Evolutionary conservation across 2,888 invertebrate genomes (phyloP).

Genomic region (Strigamia transsilvanica): DNA sequence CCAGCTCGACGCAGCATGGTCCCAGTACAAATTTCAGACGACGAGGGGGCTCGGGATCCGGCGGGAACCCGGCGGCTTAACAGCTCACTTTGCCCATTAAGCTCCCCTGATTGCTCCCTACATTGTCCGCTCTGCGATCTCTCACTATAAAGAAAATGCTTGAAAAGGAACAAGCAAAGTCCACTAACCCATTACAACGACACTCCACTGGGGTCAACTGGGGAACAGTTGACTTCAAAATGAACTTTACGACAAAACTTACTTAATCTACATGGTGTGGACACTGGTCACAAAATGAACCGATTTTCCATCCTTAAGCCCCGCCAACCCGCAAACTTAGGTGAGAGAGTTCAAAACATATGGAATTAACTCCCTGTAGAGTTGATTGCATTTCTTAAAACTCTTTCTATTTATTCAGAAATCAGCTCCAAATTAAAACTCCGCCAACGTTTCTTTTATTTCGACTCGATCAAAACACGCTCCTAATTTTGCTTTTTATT

Average conservation of each 20-base stretch:
- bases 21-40: slow-evolving; percentile 47
- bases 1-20: slow-evolving; percentile 41
- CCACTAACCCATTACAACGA: slow-evolving; percentile 49
- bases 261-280: slow-evolving; percentile 28
- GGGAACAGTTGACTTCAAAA: slow-evolving; percentile 39
- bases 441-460: background rate
- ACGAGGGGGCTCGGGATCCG: slow-evolving; percentile 43
- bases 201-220: slow-evolving; percentile 44
- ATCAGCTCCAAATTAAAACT: background rate
- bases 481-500: background rate
- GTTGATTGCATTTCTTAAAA: slow-evolving; percentile 1
- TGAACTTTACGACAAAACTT: slow-evolving; percentile 42
- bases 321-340: slow-evolving; percentile 10
- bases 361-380: slow-evolving; percentile 41
- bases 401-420: slow-evolving; percentile 35
- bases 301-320: slow-evolving; percentile 28
- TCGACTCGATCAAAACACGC: slow-evolving; percentile 3
- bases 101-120: slow-evolving; percentile 45
- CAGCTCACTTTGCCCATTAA: slow-evolving; percentile 46
- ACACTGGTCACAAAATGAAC: slow-evolving; percentile 48
- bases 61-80: slow-evolving; percentile 49
- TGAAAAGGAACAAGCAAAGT: slow-evolving; percentile 41
- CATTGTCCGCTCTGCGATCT: slow-evolving; percentile 24
- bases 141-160: slow-evolving; percentile 41
- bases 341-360: slow-evolving; percentile 35